phyloP scores from a whole-genome alignment of 2,888 invertebrate species.

The Labia minor region DNA sequence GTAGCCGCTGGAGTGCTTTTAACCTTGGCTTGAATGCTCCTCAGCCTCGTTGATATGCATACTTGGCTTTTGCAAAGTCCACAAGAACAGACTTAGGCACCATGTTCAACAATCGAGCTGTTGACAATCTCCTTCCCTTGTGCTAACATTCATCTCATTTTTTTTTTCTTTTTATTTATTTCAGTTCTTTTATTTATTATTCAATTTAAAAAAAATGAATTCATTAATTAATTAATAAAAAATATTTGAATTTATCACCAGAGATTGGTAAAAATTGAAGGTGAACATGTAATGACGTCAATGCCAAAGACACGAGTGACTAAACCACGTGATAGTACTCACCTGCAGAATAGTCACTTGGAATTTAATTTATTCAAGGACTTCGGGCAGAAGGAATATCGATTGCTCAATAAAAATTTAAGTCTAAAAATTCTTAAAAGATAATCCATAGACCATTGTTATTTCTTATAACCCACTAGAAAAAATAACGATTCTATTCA shows the following conservation, averaged over 20 bases:
- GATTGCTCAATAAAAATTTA: too few relatives aligned
- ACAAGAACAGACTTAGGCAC: neutral
- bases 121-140: too few relatives aligned
- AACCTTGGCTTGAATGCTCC: neutral
- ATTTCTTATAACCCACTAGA: too few relatives aligned
- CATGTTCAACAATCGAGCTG: neutral
- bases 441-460: too few relatives aligned
- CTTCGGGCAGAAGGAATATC: neutral
- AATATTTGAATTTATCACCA: too few relatives aligned
- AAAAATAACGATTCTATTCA: too few relatives aligned
- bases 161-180: too few relatives aligned
- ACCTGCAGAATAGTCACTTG: neutral
- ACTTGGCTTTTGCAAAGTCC: slow-evolving; percentile 1
- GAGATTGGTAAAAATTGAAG: neutral
- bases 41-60: slow-evolving; percentile 1
- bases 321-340: neutral
- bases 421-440: too few relatives aligned
- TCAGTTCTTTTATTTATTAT: neutral
- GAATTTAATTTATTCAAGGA: neutral
- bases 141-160: too few relatives aligned
- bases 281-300: slow-evolving; percentile 8
- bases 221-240: neutral
- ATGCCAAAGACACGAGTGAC: slow-evolving; percentile 6
- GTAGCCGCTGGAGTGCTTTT: neutral
- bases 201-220: neutral